Evolutionary conservation across 2,113 vertebrate species (phyloP).

Genomic region (Tetrao urogallus): DNA sequence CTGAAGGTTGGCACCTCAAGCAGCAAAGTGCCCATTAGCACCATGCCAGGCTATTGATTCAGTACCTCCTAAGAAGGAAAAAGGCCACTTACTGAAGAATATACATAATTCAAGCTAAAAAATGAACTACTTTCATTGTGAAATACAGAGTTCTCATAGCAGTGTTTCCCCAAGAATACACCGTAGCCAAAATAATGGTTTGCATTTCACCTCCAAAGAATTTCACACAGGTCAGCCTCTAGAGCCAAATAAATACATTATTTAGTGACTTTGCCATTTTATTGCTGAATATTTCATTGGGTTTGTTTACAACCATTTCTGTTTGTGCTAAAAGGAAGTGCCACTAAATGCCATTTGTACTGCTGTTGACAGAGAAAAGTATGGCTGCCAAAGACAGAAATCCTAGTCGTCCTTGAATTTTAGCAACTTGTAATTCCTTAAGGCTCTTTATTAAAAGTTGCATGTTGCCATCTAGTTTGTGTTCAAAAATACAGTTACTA

Average conservation of each 20-base stretch:
- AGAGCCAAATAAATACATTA: conserved; percentile 12
- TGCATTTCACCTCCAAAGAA: background rate
- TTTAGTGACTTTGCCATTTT: conserved; percentile 37
- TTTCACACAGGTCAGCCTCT: conserved; percentile 24
- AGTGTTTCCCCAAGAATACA: background rate
- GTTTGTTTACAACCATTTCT: conserved; percentile 39
- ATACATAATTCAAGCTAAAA: conserved; percentile 47
- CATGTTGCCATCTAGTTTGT: background rate
- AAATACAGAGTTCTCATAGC: conserved; percentile 1
- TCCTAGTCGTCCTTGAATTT: background rate
- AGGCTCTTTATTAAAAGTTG: background rate
- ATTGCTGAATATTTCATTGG: conserved; percentile 39
- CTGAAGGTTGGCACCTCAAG: background rate
- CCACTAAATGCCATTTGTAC: background rate
- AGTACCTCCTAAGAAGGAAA: background rate
- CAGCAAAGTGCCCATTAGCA: background rate
- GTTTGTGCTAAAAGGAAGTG: background rate
- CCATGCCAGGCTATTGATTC: background rate
- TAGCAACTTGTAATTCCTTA: background rate
- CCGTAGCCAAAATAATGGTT: background rate
- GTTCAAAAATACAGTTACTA: background rate
- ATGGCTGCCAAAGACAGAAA: background rate
- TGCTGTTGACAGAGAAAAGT: background rate
- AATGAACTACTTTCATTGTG: background rate
- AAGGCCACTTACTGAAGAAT: conserved; percentile 26